Evolutionary conservation across 2,113 vertebrate species (phyloP), one percentile per base, ranked within the genome.

Genomic region (Ictidomys tridecemlineatus): DNA sequence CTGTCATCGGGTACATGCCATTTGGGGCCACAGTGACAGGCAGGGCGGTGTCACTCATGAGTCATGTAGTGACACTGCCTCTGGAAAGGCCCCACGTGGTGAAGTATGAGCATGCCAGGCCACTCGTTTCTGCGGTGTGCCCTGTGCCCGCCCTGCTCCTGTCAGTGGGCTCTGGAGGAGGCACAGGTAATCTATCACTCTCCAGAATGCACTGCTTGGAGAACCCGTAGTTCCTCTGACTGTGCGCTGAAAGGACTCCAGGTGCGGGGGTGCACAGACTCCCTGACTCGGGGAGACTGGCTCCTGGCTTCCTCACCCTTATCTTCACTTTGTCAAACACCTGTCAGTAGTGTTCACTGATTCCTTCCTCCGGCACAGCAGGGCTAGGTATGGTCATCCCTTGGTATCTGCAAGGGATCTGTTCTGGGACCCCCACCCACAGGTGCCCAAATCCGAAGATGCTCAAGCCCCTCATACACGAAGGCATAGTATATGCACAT

Each of bases 101-200:
- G 58, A 93, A 82, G 32, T 11, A 8, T 0, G 0, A 8, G 28
- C 9, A 0, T 6, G 11, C n/a, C 37, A 67, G 2, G 0, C 20
- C 39, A 48, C 39, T 83, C 28, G 28, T 79, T 88, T 56, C 63
- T 84, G 77, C 51, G 67, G 7, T 14, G 30, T 3, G 3, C 26
- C 77, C 34, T 17, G 77, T 24, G 1, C 18, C 13, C 42, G 37
- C 11, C 17, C 26, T 5, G 65, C 17, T 45, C 39, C 32, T n/a
- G 34, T 74, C 17, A 10, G 5, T 14, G 42, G 72, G 8, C 26
- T 80, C 80, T 76, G 53, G 85, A 94, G 91, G 76, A 73, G 22
- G 22, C 13, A 13, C 1, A 28, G 24, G 56, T n/a, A 34, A 18
- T 88, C 30, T 20, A 20, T 13, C 1, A 20, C 24, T 90, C 32